Evolutionary conservation across 2,113 vertebrate species (phyloP).

Genomic region (Syngnathus typhle): DNA sequence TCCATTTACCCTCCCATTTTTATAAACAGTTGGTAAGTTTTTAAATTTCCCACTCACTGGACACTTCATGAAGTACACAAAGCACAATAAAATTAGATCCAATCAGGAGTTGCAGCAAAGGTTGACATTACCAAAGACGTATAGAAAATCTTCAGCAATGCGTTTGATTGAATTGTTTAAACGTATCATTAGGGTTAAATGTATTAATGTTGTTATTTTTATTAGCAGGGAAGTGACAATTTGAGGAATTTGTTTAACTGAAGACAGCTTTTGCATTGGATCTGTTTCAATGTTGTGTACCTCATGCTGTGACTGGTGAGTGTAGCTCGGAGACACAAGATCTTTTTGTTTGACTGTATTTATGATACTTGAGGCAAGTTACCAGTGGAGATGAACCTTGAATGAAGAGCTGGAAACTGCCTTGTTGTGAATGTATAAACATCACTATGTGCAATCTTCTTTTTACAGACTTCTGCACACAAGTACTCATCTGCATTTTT

Average conservation of each 20-base stretch:
- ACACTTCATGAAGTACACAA: neutral
- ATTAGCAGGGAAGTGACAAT: neutral
- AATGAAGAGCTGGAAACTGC: slow-evolving; percentile 35
- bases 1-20: neutral
- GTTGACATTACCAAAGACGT: neutral
- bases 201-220: neutral
- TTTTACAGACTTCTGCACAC: slow-evolving; percentile 50
- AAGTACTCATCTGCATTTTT: slow-evolving; percentile 31
- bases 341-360: slow-evolving; percentile 13
- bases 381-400: slow-evolving; percentile 4
- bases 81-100: neutral
- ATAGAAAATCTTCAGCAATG: neutral
- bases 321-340: neutral
- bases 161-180: neutral
- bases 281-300: neutral
- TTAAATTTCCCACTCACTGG: neutral
- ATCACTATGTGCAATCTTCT: slow-evolving; percentile 47
- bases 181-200: too few relatives aligned
- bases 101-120: neutral
- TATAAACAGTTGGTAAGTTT: neutral
- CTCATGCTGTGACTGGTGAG: neutral
- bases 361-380: slow-evolving; percentile 32
- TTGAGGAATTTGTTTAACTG: neutral
- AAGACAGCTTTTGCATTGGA: neutral
- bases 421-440: slow-evolving; percentile 72